phyloP scores from a whole-genome alignment of 2,797 vertebrate species.

The Enteromius radiatus region DNA sequence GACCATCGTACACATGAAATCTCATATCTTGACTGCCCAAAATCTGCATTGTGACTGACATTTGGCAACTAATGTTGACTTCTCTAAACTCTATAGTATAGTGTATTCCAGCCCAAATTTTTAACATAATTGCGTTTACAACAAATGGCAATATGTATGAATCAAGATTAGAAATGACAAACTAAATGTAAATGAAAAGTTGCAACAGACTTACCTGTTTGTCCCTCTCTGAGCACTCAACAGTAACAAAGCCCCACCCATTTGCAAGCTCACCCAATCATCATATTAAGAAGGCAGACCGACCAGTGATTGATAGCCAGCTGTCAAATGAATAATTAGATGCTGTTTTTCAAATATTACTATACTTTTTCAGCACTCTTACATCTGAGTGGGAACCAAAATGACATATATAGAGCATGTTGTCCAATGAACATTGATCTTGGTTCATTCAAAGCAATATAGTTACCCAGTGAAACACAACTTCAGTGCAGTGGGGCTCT shows the following conservation, averaged over 20 bases:
- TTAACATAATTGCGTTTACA: not conserved
- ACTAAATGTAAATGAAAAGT: not conserved
- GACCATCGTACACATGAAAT: not conserved
- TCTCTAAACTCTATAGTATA: not conserved
- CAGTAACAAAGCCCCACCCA: not conserved
- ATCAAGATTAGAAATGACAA: not conserved
- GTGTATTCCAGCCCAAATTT: not conserved
- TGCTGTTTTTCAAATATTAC: not conserved
- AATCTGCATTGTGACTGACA: not conserved
- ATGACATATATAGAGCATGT: not conserved
- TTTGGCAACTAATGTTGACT: not conserved
- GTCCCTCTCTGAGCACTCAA: not conserved
- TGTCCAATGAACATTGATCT: slow-evolving; percentile 4
- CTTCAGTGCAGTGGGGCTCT: not conserved
- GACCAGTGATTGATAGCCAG: not conserved
- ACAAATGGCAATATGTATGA: not conserved
- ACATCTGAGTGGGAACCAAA: not conserved
- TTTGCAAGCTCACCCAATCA: not conserved
- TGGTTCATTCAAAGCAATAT: not conserved
- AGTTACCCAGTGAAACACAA: not conserved
- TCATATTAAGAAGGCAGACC: not conserved
- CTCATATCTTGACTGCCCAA: not conserved
- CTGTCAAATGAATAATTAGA: slow-evolving; percentile 3
- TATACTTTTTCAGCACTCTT: not conserved
- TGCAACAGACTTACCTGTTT: not conserved